Conservation (phyloP, 2,113 vertebrate species). For the Hoplias malabaricus region DNA sequence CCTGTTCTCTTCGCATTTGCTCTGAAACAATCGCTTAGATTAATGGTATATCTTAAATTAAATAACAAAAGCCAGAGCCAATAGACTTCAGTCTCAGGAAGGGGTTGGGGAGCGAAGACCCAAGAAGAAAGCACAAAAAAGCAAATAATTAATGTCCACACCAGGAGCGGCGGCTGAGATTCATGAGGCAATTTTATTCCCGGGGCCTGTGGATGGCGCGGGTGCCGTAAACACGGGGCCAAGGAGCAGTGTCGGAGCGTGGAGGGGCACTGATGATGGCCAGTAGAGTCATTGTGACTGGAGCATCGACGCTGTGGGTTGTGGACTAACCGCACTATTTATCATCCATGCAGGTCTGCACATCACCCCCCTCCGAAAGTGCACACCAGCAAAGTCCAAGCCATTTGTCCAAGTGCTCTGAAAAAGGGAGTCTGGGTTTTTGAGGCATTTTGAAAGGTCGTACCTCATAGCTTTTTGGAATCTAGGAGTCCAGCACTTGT, state of each 20-base stretch:
- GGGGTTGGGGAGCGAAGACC: not conserved
- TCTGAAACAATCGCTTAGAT: conserved; percentile 30
- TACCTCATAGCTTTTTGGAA: not conserved
- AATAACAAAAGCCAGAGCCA: conserved; percentile 40
- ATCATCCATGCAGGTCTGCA: conserved; percentile 48
- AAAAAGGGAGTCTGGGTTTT: not conserved
- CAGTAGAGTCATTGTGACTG: conserved; percentile 43
- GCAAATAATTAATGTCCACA: conserved; percentile 46
- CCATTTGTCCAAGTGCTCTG: conserved; percentile 22
- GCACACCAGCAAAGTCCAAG: conserved; percentile 23
- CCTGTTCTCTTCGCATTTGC: conserved; percentile 2
- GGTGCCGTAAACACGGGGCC: conserved; percentile 31
- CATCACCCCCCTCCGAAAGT: conserved; percentile 43
- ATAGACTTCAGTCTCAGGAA: conserved; percentile 14
- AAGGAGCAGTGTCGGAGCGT: conserved; percentile 21
- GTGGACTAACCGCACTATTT: conserved; percentile 54
- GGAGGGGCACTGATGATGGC: conserved; percentile 37
- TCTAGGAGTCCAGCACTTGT: not conserved
- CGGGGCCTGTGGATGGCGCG: conserved; percentile 11
- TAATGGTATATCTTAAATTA: conserved; percentile 48
- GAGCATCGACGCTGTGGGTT: conserved; percentile 37
- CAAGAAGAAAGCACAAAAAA: conserved; percentile 10
- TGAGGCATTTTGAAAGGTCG: not conserved
- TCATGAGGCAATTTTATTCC: conserved; percentile 51
- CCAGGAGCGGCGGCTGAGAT: conserved; percentile 32